Base-by-base conservation (phyloP, 53 echinoderm and acorn worm genomes). In the Echinometra lucunter region DNA sequence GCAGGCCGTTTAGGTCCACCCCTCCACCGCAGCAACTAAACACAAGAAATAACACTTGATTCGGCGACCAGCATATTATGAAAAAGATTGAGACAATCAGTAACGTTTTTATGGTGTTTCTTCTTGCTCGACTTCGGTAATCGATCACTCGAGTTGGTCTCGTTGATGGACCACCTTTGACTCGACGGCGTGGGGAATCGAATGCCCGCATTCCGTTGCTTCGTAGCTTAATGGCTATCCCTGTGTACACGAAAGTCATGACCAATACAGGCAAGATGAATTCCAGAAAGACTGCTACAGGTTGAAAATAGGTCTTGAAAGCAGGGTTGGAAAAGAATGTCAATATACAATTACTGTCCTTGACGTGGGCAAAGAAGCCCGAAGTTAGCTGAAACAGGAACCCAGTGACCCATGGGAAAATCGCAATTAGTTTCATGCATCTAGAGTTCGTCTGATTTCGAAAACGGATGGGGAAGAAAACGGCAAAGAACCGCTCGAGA, bases 21-120 rank as follows among this genome's bases (percentile, higher is more conserved):
- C 57, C 47, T 75, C 66, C 34, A 18, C 37, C 37, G 55, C 72
- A 70, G 63, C 74, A 91, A 55, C 53, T 13, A 32, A 91, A 91
- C 27, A 69, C 32, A 69, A 74, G 44, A 23, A 91, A 81, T 16
- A 95, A 9, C 1, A 75, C 37, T 13, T 95, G 95, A 74, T 95
- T 91, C 56, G 60, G 27, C 18, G 91, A 72, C 95, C 95, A 95
- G 27, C 95, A 95, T 11, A 91, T 11, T 21, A 95, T 91, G 13
- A 90, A 95, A 58, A 47, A 90, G 9, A 95, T 44, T 38, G 91
- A 90, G 3, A 95, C 75, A 25, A 75, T 74, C 10, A 95, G 19
- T 40, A 95, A 23, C 5, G 91, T 95, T 37, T 91, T 90, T 21
- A 95, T 95, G 90, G 83, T 91, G 45, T 95, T 95, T 58, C 28